phyloP scores from a whole-genome alignment of 2,888 invertebrate species.

The Tinea semifulvella region DNA sequence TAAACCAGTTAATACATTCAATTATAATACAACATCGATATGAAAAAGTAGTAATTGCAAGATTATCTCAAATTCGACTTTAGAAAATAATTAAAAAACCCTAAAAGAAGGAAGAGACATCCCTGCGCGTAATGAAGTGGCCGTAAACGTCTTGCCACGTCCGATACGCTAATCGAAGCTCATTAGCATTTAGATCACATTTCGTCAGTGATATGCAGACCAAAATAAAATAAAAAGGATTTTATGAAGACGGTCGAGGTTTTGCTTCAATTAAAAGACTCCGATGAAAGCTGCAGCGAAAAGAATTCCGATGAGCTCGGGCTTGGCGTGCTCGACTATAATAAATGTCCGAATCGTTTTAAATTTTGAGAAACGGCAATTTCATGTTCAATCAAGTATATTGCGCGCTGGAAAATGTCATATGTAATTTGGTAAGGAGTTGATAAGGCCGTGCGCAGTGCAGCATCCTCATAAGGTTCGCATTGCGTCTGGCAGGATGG shows the following conservation, averaged over 20 bases:
- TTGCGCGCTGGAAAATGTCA: conserved; percentile 3
- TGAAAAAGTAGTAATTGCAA: not conserved
- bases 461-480: conserved; percentile 32
- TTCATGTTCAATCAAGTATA: conserved; percentile 2
- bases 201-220: conserved; percentile 13
- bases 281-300: not conserved
- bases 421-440: conserved; percentile 2
- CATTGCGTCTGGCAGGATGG: conserved; percentile 45
- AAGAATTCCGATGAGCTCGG: not conserved
- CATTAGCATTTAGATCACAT: conserved; percentile 38
- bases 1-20: not conserved
- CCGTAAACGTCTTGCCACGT: conserved; percentile 31
- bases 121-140: conserved; percentile 41
- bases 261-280: conserved; percentile 1
- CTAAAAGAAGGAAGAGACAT: not conserved
- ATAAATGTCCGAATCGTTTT: not conserved
- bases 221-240: conserved; percentile 8
- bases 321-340: not conserved
- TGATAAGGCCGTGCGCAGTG: conserved; percentile 40
- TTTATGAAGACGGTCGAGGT: conserved; percentile 5
- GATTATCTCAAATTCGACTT: not conserved
- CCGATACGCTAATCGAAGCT: conserved; percentile 34
- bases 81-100: not conserved
- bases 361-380: not conserved
- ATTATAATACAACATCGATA: not conserved